Evolutionary conservation across 2,888 invertebrate genomes (phyloP), one percentile per base, ranked within the genome.

Genomic region (Mechanitis messenoides): DNA sequence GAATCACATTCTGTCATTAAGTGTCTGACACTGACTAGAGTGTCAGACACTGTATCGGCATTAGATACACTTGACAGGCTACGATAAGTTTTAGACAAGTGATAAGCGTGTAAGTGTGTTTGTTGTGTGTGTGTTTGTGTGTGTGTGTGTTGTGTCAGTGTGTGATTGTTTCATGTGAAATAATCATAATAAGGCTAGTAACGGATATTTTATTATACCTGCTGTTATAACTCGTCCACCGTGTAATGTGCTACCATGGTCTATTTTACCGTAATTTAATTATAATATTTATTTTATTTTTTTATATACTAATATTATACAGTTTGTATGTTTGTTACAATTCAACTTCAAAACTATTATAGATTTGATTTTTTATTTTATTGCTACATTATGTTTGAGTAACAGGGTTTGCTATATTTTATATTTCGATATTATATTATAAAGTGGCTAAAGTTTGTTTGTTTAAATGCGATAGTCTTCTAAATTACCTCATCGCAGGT

Each of bases 21-120:
- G 31, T 9, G 50, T 31, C 50, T 28, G 50, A 42, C 42, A 42
- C 9, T 9, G 42, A 11, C 42, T 42, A 42, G 63, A 63, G 55
- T 53, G 56, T 33, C 57, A 31, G 61, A 61, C 59, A 60, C 55
- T 55, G 61, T 38, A 55, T 64, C 35, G 58, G 61, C 65, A 59
- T 53, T 53, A 62, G 61, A 62, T 61, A 62, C 58, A 60, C 53
- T 69, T 76, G 78, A 79, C 78, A 71, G 65, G 42, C 62, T 57
- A 33, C 67, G 78, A 79, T 78, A 77, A 77, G 62, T 76, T 77
- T 77, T 71, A 71, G 77, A 79, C 78, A 76, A 71, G 70, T 62
- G 78, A 78, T 77, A 77, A 72, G 20, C 20, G 20, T 20, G 20
- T 20, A 20, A 20, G 20, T 20, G 20, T 20, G 20, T 20, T 20